A percentile compares a stretch with the other conserved stretches of the same genome.
Evolutionary conservation across 2,113 vertebrate species (phyloP).

Genomic region (Bufo bufo): DNA sequence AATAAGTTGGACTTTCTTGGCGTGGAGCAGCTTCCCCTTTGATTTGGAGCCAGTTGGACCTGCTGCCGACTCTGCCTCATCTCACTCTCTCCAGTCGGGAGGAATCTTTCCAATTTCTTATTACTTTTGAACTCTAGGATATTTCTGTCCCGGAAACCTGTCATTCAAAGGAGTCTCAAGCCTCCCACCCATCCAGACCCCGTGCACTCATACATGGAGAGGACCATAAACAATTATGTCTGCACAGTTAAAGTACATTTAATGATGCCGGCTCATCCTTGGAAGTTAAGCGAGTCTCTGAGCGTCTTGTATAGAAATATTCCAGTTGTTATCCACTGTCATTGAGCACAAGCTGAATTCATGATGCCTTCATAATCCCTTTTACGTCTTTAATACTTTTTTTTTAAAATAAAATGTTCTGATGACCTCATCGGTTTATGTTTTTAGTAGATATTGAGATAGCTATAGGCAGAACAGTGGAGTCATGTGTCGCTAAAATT

Average conservation of each 20-base stretch:
- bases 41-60: constrained; percentile 56
- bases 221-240: constrained; percentile 9
- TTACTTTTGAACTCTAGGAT: constrained; percentile 53
- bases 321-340: neutral
- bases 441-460: constrained; percentile 7
- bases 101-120: constrained; percentile 51
- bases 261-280: neutral
- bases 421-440: neutral
- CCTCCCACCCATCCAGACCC: neutral
- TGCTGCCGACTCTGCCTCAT: constrained; percentile 52
- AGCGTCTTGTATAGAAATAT: neutral
- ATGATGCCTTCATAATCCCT: neutral
- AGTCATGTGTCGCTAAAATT: neutral
- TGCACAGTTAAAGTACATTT: neutral
- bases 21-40: constrained; percentile 41
- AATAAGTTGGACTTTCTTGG: constrained; percentile 29
- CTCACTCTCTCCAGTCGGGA: constrained; percentile 54
- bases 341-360: neutral
- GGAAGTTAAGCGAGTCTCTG: neutral
- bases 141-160: constrained; percentile 54
- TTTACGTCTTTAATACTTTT: neutral
- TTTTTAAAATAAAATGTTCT: neutral
- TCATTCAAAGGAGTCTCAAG: constrained; percentile 31
- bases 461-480: neutral
- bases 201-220: neutral